These are phyloP conservation scores for Macrotrachela quadricornifera DNA, from an alignment of 1,140 invertebrate species.

Conservation along the genomic window DNA sequence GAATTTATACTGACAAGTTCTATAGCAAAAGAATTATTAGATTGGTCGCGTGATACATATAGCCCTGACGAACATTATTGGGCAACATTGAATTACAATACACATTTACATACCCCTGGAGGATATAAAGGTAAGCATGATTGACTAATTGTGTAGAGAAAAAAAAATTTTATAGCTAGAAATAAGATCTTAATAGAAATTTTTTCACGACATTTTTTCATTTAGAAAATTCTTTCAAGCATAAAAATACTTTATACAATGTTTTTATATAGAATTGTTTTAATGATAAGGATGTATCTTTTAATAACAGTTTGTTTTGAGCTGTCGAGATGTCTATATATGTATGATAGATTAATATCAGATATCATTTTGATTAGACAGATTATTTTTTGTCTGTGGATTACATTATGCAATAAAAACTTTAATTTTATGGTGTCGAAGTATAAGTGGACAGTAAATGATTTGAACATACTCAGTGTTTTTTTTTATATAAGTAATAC, in stretches of 20 bases:
- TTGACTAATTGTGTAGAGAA: neutral
- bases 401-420: no score
- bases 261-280: neutral
- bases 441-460: no score
- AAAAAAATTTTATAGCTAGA: neutral
- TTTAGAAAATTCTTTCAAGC: neutral
- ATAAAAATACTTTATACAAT: neutral
- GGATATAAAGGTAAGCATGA: slow-evolving; percentile 6
- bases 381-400: no score
- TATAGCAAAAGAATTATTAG: slow-evolving; percentile 13
- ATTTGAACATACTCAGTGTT: no score
- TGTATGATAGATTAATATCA: no score
- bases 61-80: slow-evolving; percentile 21
- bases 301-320: no score
- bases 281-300: neutral
- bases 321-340: no score
- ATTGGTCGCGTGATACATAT: slow-evolving; percentile 15
- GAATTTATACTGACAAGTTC: slow-evolving; percentile 14
- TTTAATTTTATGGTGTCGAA: no score
- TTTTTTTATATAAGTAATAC: neutral
- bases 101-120: slow-evolving; percentile 10
- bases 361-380: no score
- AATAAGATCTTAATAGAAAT: neutral
- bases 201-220: neutral
- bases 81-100: slow-evolving; percentile 12